A percentile compares a stretch with the other conserved stretches of the same genome.
These are phyloP conservation scores for Adoxophyes honmai DNA, from an alignment of 1,140 invertebrate genomes.

Conservation along the genomic window DNA sequence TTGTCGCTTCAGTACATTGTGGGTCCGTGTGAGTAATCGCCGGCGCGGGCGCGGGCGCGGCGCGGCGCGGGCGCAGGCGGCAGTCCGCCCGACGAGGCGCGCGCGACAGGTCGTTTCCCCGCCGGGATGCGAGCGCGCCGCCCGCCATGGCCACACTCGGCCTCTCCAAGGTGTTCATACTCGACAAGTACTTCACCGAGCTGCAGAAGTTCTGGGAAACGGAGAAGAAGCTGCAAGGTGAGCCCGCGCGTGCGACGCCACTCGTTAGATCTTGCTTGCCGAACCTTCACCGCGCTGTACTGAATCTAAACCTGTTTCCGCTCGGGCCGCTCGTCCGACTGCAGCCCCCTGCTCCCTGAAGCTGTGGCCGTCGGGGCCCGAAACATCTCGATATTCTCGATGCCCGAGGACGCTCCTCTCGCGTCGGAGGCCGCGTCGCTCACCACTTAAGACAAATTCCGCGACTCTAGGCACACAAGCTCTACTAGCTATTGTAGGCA, in stretches of 20 bases:
- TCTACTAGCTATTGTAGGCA: no score
- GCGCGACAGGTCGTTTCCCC: conserved; percentile 46
- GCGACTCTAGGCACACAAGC: no score
- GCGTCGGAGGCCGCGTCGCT: no score
- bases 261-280: conserved; percentile 8
- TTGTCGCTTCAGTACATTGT: no score
- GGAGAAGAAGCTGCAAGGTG: conserved; percentile 96
- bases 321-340: not conserved
- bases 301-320: conserved; percentile 13
- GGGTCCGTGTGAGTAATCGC: no score
- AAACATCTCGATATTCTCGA: no score
- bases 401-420: conserved; percentile 4
- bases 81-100: conserved; percentile 43
- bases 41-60: conserved; percentile 16
- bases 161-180: conserved; percentile 96
- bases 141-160: conserved; percentile 91
- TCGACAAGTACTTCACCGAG: conserved; percentile 98
- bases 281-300: not conserved
- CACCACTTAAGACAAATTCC: no score
- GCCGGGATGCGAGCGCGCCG: conserved; percentile 63
- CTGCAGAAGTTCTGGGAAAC: conserved; percentile 98
- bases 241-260: conserved; percentile 36
- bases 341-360: not conserved
- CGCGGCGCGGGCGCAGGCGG: conserved; percentile 17
- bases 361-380: not conserved